A percentile compares a stretch with the other conserved stretches of the same genome.
Evolutionary conservation across 1,140 invertebrate species (phyloP).

Genomic region (Diploscapter pachys): DNA sequence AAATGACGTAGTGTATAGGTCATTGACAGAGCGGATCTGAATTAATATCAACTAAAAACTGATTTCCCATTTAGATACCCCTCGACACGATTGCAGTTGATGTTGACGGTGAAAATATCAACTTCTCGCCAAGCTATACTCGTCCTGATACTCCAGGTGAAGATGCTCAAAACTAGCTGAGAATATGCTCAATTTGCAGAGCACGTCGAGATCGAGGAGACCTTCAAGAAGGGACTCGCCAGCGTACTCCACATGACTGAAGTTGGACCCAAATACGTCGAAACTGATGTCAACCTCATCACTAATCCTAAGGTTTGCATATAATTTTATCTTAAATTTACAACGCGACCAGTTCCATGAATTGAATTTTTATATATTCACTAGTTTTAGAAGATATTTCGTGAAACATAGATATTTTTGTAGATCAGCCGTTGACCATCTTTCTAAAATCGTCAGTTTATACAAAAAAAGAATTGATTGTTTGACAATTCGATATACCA

Average conservation of each 20-base stretch:
- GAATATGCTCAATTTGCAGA: slow-evolving; percentile 1
- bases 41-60: background rate
- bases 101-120: slow-evolving; percentile 22
- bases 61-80: slow-evolving; percentile 8
- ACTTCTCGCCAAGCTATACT: slow-evolving; percentile 19
- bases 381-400: no score
- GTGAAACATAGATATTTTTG: no score
- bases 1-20: background rate
- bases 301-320: slow-evolving; percentile 40
- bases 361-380: background rate
- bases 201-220: slow-evolving; percentile 38
- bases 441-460: no score
- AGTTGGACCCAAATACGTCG: slow-evolving; percentile 30
- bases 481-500: no score
- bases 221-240: slow-evolving; percentile 37
- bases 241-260: slow-evolving; percentile 32
- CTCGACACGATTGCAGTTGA: slow-evolving; percentile 17
- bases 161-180: no score
- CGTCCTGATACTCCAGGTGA: slow-evolving; percentile 16
- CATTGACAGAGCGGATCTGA: background rate
- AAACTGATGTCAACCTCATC: slow-evolving; percentile 40
- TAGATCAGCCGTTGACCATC: no score
- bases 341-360: background rate
- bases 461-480: no score
- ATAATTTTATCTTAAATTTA: background rate